Conservation (phyloP, 2,797 vertebrate species). For the Sebastes baramenuke region DNA sequence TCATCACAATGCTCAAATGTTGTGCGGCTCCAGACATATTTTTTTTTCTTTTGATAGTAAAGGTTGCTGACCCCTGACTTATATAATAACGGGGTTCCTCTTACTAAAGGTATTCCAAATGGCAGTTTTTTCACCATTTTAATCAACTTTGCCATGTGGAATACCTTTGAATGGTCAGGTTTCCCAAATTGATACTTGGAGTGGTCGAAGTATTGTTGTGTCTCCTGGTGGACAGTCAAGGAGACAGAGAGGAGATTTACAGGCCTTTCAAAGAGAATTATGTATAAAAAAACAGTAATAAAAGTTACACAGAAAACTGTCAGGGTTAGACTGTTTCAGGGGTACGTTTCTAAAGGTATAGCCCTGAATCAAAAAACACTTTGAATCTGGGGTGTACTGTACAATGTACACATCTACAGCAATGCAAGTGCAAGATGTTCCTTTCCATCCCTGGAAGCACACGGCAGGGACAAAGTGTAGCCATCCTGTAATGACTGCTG, state of each 20-base stretch:
- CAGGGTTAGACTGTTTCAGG: background rate
- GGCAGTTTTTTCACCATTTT: too few species aligned
- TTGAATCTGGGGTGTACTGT: background rate
- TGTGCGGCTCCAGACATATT: too few species aligned
- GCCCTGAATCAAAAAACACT: background rate
- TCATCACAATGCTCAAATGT: too few species aligned
- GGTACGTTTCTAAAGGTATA: background rate
- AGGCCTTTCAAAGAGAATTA: background rate
- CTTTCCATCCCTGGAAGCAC: background rate
- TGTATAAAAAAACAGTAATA: too few species aligned
- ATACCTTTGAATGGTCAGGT: background rate
- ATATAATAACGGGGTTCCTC: background rate
- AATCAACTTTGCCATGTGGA: background rate
- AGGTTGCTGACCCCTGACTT: too few species aligned
- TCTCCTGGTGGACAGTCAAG: background rate
- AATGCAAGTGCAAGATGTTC: background rate
- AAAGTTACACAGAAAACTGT: background rate
- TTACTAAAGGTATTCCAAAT: background rate
- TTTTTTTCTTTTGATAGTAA: too few species aligned
- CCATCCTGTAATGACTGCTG: slow-evolving; percentile 7
- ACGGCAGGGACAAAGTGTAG: background rate
- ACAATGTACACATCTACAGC: too few species aligned
- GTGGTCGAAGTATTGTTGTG: background rate
- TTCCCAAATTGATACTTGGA: background rate
- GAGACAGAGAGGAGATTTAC: background rate